Base-by-base conservation (phyloP, 2,888 invertebrate species). In the Nymphalis c-album region DNA sequence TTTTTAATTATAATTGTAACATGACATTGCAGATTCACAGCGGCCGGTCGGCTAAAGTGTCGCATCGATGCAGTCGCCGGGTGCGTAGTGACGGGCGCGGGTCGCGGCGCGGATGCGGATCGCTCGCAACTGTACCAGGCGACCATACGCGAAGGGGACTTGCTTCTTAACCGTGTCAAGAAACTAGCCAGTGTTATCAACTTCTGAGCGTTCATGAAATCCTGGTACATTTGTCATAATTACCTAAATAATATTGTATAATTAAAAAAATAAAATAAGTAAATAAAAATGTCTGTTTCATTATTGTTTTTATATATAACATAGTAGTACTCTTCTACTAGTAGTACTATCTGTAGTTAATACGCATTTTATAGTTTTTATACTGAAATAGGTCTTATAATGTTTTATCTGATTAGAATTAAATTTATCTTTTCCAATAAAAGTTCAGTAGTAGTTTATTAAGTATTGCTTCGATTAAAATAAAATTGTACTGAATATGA, bases 121-220 rank as follows among this genome's bases (percentile, higher is more conserved):
- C 90, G 93, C 75, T 93, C 92, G 31, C 94, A 94, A 66, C 94
- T 96, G 73, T 99, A 99, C 92, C 99, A 99, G 92, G 97, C 98
- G 1, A 98, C 98, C 78, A 98, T 99, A 74, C 99, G 99, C 83
- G 99, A 99, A 87, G 99, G 99, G 8, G 99, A 99, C 90, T 94
- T 99, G 70, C 94, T 99, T 13, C 95, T 99, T 71, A 99, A 99
- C 88, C 95, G 99, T 81, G 98, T 99, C 78, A 99, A 99, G 92
- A 99, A 99, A 90, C 94, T 99, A 69, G 99, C 99, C 77, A 95
- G 99, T 85, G 99, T 99, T 77, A 99, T 99, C 87, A 99, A 99
- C 93, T 99, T 99, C 93, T 97, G 95, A 63, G 47, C 63, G 26
- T 4, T 63, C 31, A 66, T 74, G 60, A 35, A 17, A 16, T 18